Conservation (phyloP, 2,113 vertebrate species). For the Rhinichthys klamathensis region DNA sequence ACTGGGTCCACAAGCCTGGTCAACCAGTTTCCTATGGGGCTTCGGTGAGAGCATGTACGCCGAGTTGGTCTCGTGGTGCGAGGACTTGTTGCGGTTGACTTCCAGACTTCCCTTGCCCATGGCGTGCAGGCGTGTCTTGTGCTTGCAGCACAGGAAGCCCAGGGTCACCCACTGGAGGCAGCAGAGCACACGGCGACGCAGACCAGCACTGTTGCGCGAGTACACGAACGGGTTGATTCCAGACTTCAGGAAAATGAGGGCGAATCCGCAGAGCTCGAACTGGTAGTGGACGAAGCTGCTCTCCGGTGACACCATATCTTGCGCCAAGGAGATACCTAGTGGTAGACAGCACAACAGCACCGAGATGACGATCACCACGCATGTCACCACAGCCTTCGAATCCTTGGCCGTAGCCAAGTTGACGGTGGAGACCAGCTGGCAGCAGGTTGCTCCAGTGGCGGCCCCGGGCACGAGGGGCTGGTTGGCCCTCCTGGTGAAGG, state of each 20-base stretch:
- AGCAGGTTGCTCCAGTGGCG: slow-evolving; percentile 75
- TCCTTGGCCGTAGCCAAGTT: slow-evolving; percentile 90
- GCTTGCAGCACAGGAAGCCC: slow-evolving; percentile 88
- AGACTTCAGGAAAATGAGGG: slow-evolving; percentile 93
- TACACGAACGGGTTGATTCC: slow-evolving; percentile 98
- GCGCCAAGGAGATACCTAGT: slow-evolving; percentile 86
- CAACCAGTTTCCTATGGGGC: slow-evolving; percentile 86
- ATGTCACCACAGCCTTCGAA: slow-evolving; percentile 90
- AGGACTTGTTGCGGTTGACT: slow-evolving; percentile 94
- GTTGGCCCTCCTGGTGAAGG: slow-evolving; percentile 72
- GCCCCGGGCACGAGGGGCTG: slow-evolving; percentile 70
- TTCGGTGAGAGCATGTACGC: slow-evolving; percentile 93
- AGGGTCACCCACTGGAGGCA: slow-evolving; percentile 83
- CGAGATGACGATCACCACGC: slow-evolving; percentile 88
- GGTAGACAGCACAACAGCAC: slow-evolving; percentile 93
- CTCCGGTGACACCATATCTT: slow-evolving; percentile 80
- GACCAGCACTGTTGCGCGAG: slow-evolving; percentile 91
- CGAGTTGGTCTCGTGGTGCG: slow-evolving; percentile 96
- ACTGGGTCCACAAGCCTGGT: slow-evolving; percentile 92
- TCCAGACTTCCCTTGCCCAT: slow-evolving; percentile 93
- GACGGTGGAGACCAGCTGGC: slow-evolving; percentile 83
- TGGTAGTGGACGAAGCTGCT: slow-evolving; percentile 88
- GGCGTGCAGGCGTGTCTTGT: slow-evolving; percentile 90
- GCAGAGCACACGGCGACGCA: slow-evolving; percentile 87
- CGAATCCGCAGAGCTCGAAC: slow-evolving; percentile 92